A percentile compares a stretch with the other conserved stretches of the same genome.
Evolutionary conservation across 2,113 vertebrate species (phyloP).

Genomic region (Thinocorus orbignyianus): DNA sequence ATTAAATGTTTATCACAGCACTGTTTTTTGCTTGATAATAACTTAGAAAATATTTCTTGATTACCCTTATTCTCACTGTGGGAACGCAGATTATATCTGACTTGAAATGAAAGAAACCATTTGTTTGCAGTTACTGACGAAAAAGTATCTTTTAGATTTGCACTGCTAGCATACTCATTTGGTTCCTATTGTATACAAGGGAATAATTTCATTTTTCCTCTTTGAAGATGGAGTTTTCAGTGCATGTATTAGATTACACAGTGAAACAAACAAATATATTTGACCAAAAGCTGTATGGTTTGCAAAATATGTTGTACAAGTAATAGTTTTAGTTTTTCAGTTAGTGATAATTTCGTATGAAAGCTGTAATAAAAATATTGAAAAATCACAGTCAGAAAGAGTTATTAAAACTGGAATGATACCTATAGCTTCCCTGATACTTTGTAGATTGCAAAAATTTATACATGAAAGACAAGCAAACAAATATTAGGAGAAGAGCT

Average conservation of each 20-base stretch:
- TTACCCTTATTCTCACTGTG: slow-evolving; percentile 18
- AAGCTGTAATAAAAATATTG: neutral
- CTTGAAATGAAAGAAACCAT: slow-evolving; percentile 38
- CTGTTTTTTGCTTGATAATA: slow-evolving; percentile 1
- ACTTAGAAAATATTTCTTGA: slow-evolving; percentile 36
- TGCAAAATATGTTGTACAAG: neutral
- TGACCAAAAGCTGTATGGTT: neutral
- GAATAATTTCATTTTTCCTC: neutral
- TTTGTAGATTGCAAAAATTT: neutral
- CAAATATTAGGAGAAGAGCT: neutral
- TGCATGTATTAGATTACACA: neutral
- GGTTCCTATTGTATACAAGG: neutral
- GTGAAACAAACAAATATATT: neutral
- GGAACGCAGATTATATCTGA: slow-evolving; percentile 37
- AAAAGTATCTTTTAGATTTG: neutral
- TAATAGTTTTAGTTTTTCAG: neutral
- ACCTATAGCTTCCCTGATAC: neutral
- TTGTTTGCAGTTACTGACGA: slow-evolving; percentile 1
- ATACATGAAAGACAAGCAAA: neutral
- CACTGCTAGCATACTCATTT: neutral
- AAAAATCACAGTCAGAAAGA: neutral
- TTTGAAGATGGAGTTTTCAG: neutral
- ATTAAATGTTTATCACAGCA: slow-evolving; percentile 33
- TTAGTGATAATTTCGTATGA: neutral
- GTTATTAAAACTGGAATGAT: neutral